These are phyloP conservation scores for Sisor rabdophorus DNA, from an alignment of 2,113 vertebrate genomes.

Conservation along the genomic window DNA sequence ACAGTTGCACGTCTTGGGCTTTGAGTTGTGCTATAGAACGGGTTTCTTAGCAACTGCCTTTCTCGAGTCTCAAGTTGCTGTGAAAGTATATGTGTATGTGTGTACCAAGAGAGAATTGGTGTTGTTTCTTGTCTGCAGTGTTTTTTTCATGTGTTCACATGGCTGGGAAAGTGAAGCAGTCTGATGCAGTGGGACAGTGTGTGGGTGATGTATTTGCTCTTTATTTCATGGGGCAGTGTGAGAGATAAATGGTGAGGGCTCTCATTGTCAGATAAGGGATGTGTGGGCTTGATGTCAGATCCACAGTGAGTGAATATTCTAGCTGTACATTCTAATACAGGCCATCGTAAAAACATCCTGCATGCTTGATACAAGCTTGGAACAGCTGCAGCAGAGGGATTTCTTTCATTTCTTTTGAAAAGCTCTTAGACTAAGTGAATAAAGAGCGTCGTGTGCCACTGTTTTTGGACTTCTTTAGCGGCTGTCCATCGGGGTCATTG, in stretches of 20 bases:
- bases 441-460: not conserved
- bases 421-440: not conserved
- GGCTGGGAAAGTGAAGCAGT: constrained; percentile 22
- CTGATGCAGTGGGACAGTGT: constrained; percentile 17
- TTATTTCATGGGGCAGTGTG: constrained; percentile 1
- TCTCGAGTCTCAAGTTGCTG: constrained; percentile 52
- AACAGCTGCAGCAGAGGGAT: not conserved
- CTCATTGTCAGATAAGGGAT: not conserved
- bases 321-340: not conserved
- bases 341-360: not conserved
- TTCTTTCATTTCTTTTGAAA: not conserved
- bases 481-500: not conserved
- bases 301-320: not conserved
- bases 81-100: constrained; percentile 41
- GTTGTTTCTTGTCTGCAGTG: constrained; percentile 59
- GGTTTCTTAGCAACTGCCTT: constrained; percentile 71
- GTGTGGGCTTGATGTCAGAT: not conserved
- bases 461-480: not conserved
- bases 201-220: constrained; percentile 29
- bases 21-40: constrained; percentile 58
- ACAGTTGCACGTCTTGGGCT: constrained; percentile 68
- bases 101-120: constrained; percentile 37
- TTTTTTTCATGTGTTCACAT: constrained; percentile 29
- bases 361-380: not conserved
- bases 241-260: not conserved